These are phyloP conservation scores for Cepaea nemoralis DNA, from an alignment of 1,140 invertebrate genomes.

Conservation along the genomic window DNA sequence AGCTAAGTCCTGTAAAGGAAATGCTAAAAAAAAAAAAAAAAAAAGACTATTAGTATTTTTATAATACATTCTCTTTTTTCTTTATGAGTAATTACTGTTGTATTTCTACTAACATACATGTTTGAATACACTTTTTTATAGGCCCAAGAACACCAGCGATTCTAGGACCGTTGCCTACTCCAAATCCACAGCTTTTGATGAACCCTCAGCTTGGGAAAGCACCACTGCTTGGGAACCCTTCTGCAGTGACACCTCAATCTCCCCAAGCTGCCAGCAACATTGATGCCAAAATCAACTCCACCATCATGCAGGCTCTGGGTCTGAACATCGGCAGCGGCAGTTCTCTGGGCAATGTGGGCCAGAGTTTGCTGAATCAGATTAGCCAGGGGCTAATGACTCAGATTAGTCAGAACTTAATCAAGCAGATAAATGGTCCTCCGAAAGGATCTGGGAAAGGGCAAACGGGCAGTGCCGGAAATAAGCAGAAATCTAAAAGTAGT, in stretches of 20 bases:
- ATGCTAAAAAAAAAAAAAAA: too few species aligned
- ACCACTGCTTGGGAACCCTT: constrained; percentile 24
- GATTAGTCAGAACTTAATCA: constrained; percentile 32
- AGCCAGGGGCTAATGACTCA: constrained; percentile 34
- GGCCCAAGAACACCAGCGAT: too few species aligned
- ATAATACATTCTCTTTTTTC: too few species aligned
- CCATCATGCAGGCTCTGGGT: constrained; percentile 27
- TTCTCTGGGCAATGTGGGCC: constrained; percentile 1
- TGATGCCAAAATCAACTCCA: not conserved
- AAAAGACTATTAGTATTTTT: too few species aligned
- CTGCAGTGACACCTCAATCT: not conserved
- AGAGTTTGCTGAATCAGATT: constrained; percentile 30
- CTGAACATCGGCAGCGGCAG: constrained; percentile 25
- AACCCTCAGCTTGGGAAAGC: not conserved
- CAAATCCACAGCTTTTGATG: too few species aligned
- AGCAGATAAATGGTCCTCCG: constrained; percentile 19
- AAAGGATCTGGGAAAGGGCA: not conserved
- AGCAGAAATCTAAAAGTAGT: not conserved
- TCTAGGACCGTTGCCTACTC: too few species aligned
- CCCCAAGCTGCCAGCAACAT: not conserved
- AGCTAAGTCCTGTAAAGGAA: too few species aligned
- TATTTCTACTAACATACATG: too few species aligned
- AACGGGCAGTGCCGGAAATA: not conserved
- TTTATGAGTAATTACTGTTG: too few species aligned
- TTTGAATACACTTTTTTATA: too few species aligned